Evolutionary conservation across 1,140 invertebrate genomes (phyloP), one percentile per base, ranked within the genome.

Genomic region (Conopomorpha cramerella): DNA sequence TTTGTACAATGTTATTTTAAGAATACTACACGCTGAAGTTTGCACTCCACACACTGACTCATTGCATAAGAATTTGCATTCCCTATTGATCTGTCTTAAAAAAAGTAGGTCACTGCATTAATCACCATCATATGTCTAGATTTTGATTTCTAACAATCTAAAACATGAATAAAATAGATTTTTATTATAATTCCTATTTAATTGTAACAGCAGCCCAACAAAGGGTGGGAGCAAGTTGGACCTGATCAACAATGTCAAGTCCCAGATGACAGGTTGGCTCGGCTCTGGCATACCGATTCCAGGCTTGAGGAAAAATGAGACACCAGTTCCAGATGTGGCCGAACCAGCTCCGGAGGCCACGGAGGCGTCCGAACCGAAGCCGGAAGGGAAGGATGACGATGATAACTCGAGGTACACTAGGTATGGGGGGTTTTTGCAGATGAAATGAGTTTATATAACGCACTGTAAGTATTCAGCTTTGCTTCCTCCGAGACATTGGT

Each of bases 231-330:
- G 89, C 62, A 87, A 85, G 43, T 54, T 89, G 49, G 86, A 89
- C 46, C 86, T 91, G 82, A 81, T 92, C 43, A 87, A 87, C 39
- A 91, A 90, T 51, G 89, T 91, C 23, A 91, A 91, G 71, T 85
- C 82, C 19, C 86, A 89, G 68, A 88, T 90, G 82, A 86, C 83
- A 6, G 88, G 88, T 7, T 92, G 89, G 90, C 67, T 90, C 33
- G 85, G 86, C 34, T 84, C 86, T 4, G 86, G 85, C 6, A 83
- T 87, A 36, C 82, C 81, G 2, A 87, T 87, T 42, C 84, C 88
- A 1, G 88, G 88, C 40, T 70, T 91, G 37, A 81, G 86, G 55
- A 85, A 81, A 78, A 77, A 66, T 65, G 72, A 60, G 30, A 70
- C 65, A 1, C 56, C 68, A 17, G 61, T 76, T 8, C 49, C 71